Evolutionary conservation across 2,113 vertebrate genomes (phyloP), one percentile per base, ranked within the genome.

Genomic region (Gymnogyps californianus): DNA sequence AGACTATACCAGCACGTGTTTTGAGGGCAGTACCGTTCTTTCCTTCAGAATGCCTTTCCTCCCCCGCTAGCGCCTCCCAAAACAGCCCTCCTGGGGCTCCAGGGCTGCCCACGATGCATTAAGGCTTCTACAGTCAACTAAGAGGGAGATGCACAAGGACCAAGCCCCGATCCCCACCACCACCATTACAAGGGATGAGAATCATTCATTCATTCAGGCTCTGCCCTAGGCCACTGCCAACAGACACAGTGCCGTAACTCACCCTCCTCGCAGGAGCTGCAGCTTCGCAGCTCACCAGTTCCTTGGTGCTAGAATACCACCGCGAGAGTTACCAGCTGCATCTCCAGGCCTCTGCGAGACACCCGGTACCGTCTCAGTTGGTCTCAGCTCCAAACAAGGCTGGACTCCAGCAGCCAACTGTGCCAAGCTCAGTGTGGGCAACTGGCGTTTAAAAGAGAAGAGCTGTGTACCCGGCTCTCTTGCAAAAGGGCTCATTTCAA

Each of bases 401-500:
- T 44, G 77, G 42, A 49, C 67, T 93, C 55, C 52, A 87, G 83
- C 65, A 92, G 32, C 47, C 62, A 90, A 29, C 65, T 19, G 31
- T 52, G 74, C 89, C 87, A 95, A 94, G 44, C 64, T 78, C 55
- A 26, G 17, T 55, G 54, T 55, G 64, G 72, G 64, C 69, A 95
- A 94, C 32, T 40, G 65, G 61, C 57, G 52, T 38, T 94, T 26
- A 28, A 83, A 77, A 79, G 32, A 72, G 54, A 58, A 88, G 79
- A 83, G 64, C 51, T 49, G 40, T 36, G 70, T 71, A 8, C 82
- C 44, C 32, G 0, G 22, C 32, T 49, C 47, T 82, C 62, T 91
- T 94, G 87, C 84, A 92, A 89, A 92, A 95, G 62, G 66, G 62
- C 66, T 94, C 34, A 52, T 79, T 91, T 89, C 87, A 86, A 72